Conservation (phyloP, 2,797 vertebrate genomes). For the Epinephelus coioides region DNA sequence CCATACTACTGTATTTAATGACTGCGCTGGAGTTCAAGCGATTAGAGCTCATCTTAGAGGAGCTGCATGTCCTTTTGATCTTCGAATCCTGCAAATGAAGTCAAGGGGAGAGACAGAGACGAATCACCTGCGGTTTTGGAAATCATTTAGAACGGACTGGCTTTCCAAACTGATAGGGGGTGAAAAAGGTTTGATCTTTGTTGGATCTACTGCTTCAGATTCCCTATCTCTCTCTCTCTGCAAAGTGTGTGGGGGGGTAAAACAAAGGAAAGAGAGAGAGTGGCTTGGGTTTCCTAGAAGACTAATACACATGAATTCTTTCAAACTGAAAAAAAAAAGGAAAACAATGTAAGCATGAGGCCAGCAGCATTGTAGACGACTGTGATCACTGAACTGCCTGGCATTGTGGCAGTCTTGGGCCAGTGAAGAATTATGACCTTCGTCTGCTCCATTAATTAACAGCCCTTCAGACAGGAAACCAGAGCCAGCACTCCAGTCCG, state of each 20-base stretch:
- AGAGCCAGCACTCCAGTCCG: conserved; percentile 77
- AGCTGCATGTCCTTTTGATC: conserved; percentile 76
- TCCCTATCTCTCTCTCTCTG: conserved; percentile 47
- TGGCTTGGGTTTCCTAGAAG: conserved; percentile 49
- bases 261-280: conserved; percentile 18
- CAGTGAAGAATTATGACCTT: conserved; percentile 73
- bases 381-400: conserved; percentile 64
- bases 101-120: conserved; percentile 73
- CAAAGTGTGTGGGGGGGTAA: conserved; percentile 27
- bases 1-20: conserved; percentile 76
- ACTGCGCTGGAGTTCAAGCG: conserved; percentile 68
- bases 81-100: conserved; percentile 76
- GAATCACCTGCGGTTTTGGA: conserved; percentile 80
- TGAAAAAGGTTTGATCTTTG: conserved; percentile 80
- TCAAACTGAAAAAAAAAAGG: conserved; percentile 50
- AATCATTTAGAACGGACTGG: conserved; percentile 69
- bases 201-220: conserved; percentile 45
- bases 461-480: conserved; percentile 84
- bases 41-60: conserved; percentile 79
- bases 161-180: conserved; percentile 78
- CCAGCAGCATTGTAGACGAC: conserved; percentile 56
- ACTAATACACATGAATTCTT: conserved; percentile 50
- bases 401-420: conserved; percentile 65
- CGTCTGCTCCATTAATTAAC: conserved; percentile 86
- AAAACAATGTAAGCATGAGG: conserved; percentile 52